Percentiles rank a stretch among this genome's conserved stretches.
These are phyloP conservation scores for Dryomyza anilis DNA, from an alignment of 2,888 invertebrate species.

Conservation along the genomic window DNA sequence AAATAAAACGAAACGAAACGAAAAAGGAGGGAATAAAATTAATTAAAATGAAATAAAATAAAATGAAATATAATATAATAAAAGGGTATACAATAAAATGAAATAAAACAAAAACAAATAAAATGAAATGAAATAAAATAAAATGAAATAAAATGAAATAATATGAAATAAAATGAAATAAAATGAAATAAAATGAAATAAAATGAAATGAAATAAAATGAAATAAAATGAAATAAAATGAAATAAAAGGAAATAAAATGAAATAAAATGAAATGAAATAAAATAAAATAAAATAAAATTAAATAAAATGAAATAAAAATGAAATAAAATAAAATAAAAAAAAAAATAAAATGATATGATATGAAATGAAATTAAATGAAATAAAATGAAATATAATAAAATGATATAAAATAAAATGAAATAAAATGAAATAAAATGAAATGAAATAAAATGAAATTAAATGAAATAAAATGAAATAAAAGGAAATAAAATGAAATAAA, in stretches of 20 bases:
- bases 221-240: neutral
- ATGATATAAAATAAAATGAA: too few species aligned
- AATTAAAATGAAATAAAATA: slow-evolving; percentile 5
- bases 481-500: too few species aligned
- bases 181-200: neutral
- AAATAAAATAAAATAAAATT: neutral
- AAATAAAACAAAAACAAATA: neutral
- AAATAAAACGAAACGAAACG: slow-evolving; percentile 4
- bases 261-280: neutral
- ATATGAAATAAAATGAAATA: too few species aligned
- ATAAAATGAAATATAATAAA: too few species aligned
- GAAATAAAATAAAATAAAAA: neutral
- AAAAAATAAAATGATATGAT: too few species aligned
- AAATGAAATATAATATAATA: slow-evolving; percentile 4
- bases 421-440: neutral
- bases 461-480: too few species aligned
- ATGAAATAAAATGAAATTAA: neutral
- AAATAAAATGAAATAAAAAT: slow-evolving; percentile 1
- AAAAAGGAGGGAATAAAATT: slow-evolving; percentile 2
- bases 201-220: neutral
- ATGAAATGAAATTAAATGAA: too few species aligned
- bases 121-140: too few species aligned
- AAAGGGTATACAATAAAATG: neutral
- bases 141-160: too few species aligned
- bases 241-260: too few species aligned